Percentiles rank a stretch among this genome's conserved stretches.
Conservation (phyloP, 2,113 vertebrate genomes). For the Psettodes erumei region DNA sequence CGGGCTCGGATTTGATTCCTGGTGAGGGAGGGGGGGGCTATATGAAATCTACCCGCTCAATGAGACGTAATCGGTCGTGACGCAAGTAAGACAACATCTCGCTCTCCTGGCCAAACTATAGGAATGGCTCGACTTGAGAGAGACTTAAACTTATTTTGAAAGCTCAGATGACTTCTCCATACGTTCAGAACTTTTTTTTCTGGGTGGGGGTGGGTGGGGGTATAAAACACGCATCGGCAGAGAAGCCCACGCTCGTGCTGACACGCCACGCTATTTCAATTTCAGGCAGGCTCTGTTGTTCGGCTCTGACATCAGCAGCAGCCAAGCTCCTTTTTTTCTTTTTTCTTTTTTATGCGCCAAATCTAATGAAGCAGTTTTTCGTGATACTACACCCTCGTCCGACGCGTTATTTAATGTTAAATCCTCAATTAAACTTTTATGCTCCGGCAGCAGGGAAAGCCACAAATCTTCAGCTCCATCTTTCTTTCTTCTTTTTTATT, state of each 20-base stretch:
- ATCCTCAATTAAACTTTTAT: constrained; percentile 68
- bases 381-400: constrained; percentile 8
- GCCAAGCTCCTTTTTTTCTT: constrained; percentile 5
- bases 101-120: constrained; percentile 15
- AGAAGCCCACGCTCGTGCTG: constrained; percentile 14
- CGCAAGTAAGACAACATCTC: constrained; percentile 19
- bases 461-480: constrained; percentile 62
- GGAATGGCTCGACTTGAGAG: constrained; percentile 13
- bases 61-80: constrained; percentile 41
- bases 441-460: constrained; percentile 19
- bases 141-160: constrained; percentile 13
- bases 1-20: constrained; percentile 24
- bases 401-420: constrained; percentile 63
- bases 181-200: constrained; percentile 7
- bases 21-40: constrained; percentile 1
- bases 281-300: constrained; percentile 32
- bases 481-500: constrained; percentile 70
- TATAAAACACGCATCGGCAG: constrained; percentile 25
- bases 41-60: constrained; percentile 6
- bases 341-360: constrained; percentile 13
- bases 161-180: constrained; percentile 24
- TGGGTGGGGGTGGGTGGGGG: not conserved
- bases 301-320: constrained; percentile 37
- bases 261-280: constrained; percentile 45
- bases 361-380: constrained; percentile 34